phyloP scores from a whole-genome alignment of 2,113 vertebrate species.

The Narcine bancroftii region DNA sequence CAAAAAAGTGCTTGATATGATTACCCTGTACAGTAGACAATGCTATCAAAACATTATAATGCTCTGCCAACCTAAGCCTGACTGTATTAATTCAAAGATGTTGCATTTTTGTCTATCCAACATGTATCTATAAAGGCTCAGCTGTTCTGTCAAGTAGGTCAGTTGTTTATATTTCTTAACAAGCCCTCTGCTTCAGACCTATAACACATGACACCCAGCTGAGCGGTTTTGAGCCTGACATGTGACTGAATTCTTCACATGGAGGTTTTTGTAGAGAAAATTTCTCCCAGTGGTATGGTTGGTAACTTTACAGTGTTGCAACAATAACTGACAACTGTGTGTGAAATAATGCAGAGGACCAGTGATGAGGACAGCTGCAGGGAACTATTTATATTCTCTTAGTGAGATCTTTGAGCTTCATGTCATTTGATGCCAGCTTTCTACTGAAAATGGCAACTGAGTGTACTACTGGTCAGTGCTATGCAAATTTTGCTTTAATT shows the following conservation, averaged over 20 bases:
- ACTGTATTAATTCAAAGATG: not conserved
- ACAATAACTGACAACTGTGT: not conserved
- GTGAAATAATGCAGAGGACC: not conserved
- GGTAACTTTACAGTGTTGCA: not conserved
- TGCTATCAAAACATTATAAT: not conserved
- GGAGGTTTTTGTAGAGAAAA: not conserved
- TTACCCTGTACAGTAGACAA: not conserved
- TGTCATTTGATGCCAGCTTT: not conserved
- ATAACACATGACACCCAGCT: not conserved
- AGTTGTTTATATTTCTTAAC: not conserved
- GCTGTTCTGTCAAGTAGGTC: not conserved
- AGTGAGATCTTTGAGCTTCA: not conserved
- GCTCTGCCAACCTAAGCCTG: not conserved
- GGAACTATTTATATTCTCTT: not conserved
- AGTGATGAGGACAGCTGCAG: not conserved
- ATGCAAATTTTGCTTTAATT: conserved; percentile 14
- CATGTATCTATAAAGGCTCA: not conserved
- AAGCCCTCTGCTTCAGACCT: not conserved
- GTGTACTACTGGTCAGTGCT: not conserved
- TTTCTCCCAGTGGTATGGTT: not conserved
- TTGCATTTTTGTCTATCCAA: not conserved
- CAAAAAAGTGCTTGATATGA: not conserved
- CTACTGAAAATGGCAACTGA: not conserved
- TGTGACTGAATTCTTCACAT: not conserved
- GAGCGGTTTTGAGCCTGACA: not conserved